These are phyloP conservation scores for Drosophila triauraria DNA, from an alignment of 1,140 invertebrate genomes.

Conservation along the genomic window DNA sequence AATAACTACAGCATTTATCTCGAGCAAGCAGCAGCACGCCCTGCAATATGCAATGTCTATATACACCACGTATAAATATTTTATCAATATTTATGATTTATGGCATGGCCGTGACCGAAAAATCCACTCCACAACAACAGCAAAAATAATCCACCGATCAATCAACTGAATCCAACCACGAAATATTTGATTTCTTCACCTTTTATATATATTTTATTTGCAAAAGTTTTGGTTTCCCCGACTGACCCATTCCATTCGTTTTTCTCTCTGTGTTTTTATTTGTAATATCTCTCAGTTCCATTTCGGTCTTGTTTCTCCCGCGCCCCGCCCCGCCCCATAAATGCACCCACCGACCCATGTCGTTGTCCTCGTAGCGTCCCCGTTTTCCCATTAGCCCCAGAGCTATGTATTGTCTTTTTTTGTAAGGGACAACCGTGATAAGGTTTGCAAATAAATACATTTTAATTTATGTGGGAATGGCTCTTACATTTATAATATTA, in stretches of 20 bases:
- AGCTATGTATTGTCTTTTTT: conserved; percentile 1
- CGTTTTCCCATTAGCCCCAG: neutral
- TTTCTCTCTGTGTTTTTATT: conserved; percentile 18
- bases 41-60: conserved; percentile 74
- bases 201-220: conserved; percentile 54
- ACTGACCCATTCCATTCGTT: conserved; percentile 11
- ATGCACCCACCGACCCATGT: conserved; percentile 18
- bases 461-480: conserved; percentile 3
- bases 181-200: conserved; percentile 36
- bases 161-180: conserved; percentile 55
- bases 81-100: conserved; percentile 67
- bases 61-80: conserved; percentile 39
- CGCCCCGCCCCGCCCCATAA: neutral
- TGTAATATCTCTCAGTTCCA: conserved; percentile 24
- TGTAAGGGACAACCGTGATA: neutral
- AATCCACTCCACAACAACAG: conserved; percentile 27
- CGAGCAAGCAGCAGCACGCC: conserved; percentile 65
- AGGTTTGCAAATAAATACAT: neutral
- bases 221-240: conserved; percentile 33
- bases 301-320: conserved; percentile 7
- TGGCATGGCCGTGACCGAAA: conserved; percentile 72
- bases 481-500: neutral
- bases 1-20: conserved; percentile 37
- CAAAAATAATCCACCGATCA: conserved; percentile 37
- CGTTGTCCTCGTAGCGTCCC: conserved; percentile 24